Base-by-base conservation (phyloP, 1,140 invertebrate genomes). In the Agrypnia vestita region DNA sequence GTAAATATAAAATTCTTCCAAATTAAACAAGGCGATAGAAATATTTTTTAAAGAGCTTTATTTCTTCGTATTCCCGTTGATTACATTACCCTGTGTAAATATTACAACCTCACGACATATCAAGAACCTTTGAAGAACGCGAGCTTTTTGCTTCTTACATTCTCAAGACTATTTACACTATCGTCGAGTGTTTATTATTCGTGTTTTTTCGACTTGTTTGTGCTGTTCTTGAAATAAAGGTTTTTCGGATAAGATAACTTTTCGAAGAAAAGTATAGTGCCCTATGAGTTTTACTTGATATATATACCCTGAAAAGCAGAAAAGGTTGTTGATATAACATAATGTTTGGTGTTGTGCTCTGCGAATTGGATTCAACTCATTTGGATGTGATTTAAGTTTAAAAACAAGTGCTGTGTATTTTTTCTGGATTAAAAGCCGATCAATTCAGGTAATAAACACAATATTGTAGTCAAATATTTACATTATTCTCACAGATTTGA, bases 341-440 rank as follows among this genome's bases (percentile, higher is more conserved):
- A 69, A 69, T 69, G 55, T 15, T 59, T 59, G 21, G 55, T 59
- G 55, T 59, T 59, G 55, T 59, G 55, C 4, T 59, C 3, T 67
- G 62, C 35, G 17, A 11, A 46, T 46, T 25, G 15, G 35, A 25
- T 67, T 35, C 62, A n/a, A 67, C 35, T 12, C 35, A 25, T 67
- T 46, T 67, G 62, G 43, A 67, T 43, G 25, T 67, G 62, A 67
- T 67, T 67, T 67, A 35, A 43, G 62, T 67, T 67, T 17, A 3
- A 12, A 67, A 59, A 35, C 25, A 19, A 59, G 55, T 59, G 55
- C 12, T 59, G 55, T 59, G 55, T 11, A 59, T 11, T 59, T 59
- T 55, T 19, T 59, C 21, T 59, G 55, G 55, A 59, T 59, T 59
- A 59, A 15, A 21, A 19, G 7, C 55, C 3, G 13, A 59, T 19